These are phyloP conservation scores for Misgurnus anguillicaudatus DNA, from an alignment of 2,113 vertebrate genomes.

Conservation along the genomic window DNA sequence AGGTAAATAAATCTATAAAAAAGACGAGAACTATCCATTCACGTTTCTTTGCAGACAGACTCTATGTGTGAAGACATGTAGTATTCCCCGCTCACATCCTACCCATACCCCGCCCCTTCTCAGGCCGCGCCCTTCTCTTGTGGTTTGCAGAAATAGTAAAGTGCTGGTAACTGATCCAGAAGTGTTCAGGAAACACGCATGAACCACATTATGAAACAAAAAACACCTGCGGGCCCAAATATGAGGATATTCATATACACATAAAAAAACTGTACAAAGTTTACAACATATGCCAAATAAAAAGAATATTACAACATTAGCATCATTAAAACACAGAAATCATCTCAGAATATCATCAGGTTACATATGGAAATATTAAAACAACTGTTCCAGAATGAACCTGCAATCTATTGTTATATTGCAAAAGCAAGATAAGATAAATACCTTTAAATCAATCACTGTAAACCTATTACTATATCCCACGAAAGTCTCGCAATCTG, in stretches of 20 bases:
- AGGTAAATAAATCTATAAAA: no score
- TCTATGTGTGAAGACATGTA: background rate
- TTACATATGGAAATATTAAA: background rate
- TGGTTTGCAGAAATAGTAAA: slow-evolving; percentile 19
- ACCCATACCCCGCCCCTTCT: background rate
- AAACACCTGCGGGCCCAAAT: background rate
- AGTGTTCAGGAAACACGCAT: slow-evolving; percentile 31
- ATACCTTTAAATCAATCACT: slow-evolving; percentile 6
- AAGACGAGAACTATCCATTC: background rate
- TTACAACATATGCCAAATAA: slow-evolving; percentile 62
- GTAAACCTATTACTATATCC: slow-evolving; percentile 48
- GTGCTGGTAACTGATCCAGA: slow-evolving; percentile 36
- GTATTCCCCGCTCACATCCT: background rate
- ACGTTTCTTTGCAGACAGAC: background rate
- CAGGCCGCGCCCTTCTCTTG: background rate
- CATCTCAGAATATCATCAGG: slow-evolving; percentile 1
- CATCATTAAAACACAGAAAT: slow-evolving; percentile 1
- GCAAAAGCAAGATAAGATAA: slow-evolving; percentile 41
- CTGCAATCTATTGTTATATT: background rate
- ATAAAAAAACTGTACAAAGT: slow-evolving; percentile 54
- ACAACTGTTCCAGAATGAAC: slow-evolving; percentile 1
- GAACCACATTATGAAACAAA: background rate
- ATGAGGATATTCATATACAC: background rate
- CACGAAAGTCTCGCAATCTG: slow-evolving; percentile 61
- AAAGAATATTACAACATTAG: slow-evolving; percentile 41